phyloP scores from a whole-genome alignment of 1,140 invertebrate genomes.

The Trichonephila clavata region DNA sequence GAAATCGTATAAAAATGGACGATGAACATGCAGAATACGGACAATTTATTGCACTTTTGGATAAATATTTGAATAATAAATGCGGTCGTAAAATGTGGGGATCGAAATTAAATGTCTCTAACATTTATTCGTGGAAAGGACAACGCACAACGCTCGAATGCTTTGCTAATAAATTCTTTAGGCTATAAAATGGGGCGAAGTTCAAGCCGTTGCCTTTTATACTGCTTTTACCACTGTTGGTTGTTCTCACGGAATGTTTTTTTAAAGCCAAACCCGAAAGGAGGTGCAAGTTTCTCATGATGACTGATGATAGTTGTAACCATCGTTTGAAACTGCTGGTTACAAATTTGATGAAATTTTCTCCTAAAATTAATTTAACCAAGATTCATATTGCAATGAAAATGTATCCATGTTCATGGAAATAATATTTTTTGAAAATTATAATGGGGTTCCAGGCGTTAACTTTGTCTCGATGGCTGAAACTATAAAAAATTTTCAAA shows the following conservation, averaged over 20 bases:
- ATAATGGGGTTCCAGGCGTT: no score
- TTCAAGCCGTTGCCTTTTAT: slow-evolving; percentile 49
- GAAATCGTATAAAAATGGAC: background rate
- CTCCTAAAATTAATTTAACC: no score
- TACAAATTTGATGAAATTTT: no score
- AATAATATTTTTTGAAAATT: no score
- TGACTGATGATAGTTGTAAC: no score
- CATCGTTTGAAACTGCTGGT: no score
- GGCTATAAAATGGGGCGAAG: slow-evolving; percentile 35
- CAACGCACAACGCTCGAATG: slow-evolving; percentile 11
- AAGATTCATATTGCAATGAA: no score
- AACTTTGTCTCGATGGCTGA: no score
- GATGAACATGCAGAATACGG: background rate
- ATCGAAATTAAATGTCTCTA: slow-evolving; percentile 61
- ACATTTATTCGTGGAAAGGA: background rate
- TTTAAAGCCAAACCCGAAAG: background rate
- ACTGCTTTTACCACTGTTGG: slow-evolving; percentile 12
- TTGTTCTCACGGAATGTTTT: background rate
- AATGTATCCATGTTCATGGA: no score
- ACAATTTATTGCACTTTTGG: slow-evolving; percentile 53
- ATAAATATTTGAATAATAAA: slow-evolving; percentile 69
- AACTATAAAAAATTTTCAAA: no score
- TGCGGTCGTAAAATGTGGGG: slow-evolving; percentile 57
- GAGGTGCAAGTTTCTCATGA: no score
- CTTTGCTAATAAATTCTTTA: slow-evolving; percentile 30